Percentiles rank a stretch among this genome's conserved stretches.
These are phyloP conservation scores for Wiebesia pumilae DNA, from an alignment of 1,140 invertebrate species.

Conservation along the genomic window DNA sequence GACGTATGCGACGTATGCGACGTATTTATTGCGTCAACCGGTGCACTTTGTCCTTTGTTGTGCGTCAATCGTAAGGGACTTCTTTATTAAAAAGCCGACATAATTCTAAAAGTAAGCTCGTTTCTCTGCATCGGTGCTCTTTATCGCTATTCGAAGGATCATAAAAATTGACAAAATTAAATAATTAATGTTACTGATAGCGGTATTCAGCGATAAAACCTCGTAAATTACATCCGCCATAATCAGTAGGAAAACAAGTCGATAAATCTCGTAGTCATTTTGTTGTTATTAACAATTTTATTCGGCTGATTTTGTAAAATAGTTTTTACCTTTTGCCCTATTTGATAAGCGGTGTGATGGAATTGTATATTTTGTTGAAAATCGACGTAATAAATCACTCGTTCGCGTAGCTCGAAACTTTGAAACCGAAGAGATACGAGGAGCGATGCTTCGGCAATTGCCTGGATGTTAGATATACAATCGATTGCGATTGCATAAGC, in stretches of 20 bases:
- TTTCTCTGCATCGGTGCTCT: background rate
- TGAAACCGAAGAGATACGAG: background rate
- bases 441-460: background rate
- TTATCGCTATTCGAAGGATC: background rate
- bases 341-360: background rate
- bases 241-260: background rate
- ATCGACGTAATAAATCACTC: background rate
- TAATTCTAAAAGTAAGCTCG: background rate
- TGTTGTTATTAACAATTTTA: background rate
- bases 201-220: background rate
- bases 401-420: background rate
- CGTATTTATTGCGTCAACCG: slow-evolving; percentile 28
- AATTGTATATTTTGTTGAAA: background rate
- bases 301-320: background rate
- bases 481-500: slow-evolving; percentile 30
- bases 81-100: background rate
- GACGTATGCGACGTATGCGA: slow-evolving; percentile 7
- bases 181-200: background rate
- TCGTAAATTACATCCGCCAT: background rate
- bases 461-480: background rate
- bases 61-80: background rate
- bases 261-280: background rate
- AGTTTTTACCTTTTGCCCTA: background rate
- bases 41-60: background rate
- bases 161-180: background rate